These are phyloP conservation scores for Cyclophora punctaria DNA, from an alignment of 2,888 invertebrate genomes.

Conservation along the genomic window DNA sequence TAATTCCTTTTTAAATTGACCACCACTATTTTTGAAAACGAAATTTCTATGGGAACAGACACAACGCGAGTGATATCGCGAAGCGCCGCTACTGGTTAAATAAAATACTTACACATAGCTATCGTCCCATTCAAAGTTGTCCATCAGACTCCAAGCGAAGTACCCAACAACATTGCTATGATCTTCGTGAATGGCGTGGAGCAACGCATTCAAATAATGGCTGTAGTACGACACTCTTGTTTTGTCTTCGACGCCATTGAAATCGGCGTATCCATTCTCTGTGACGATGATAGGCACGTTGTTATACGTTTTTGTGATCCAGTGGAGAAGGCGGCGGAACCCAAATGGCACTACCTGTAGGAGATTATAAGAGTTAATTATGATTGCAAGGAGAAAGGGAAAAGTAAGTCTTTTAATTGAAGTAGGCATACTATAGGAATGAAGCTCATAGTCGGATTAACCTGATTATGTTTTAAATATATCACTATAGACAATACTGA, in stretches of 20 bases:
- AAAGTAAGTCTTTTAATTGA: too few species aligned
- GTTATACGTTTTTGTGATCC: constrained; percentile 70
- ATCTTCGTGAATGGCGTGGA: constrained; percentile 73
- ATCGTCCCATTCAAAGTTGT: constrained; percentile 88
- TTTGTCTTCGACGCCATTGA: constrained; percentile 64
- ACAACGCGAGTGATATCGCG: too few species aligned
- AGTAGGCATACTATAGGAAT: too few species aligned
- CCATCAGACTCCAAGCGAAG: constrained; percentile 88
- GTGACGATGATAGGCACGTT: constrained; percentile 72
- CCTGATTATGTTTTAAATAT: too few species aligned
- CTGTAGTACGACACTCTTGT: constrained; percentile 76
- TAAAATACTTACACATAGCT: constrained; percentile 80
- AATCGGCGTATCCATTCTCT: constrained; percentile 74
- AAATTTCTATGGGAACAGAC: background rate
- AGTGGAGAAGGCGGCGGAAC: constrained; percentile 70
- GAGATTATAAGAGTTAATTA: background rate
- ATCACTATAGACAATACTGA: too few species aligned
- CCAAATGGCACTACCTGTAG: constrained; percentile 75
- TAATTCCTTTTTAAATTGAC: too few species aligned
- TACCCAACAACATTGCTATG: constrained; percentile 80
- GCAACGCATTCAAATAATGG: constrained; percentile 62
- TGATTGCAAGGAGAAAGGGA: too few species aligned
- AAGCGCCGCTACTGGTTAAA: too few species aligned
- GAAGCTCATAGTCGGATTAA: too few species aligned
- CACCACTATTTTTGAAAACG: background rate